Evolutionary conservation across 2,113 vertebrate species (phyloP), one percentile per base, ranked within the genome.

Genomic region (Eupsittula cactorum): DNA sequence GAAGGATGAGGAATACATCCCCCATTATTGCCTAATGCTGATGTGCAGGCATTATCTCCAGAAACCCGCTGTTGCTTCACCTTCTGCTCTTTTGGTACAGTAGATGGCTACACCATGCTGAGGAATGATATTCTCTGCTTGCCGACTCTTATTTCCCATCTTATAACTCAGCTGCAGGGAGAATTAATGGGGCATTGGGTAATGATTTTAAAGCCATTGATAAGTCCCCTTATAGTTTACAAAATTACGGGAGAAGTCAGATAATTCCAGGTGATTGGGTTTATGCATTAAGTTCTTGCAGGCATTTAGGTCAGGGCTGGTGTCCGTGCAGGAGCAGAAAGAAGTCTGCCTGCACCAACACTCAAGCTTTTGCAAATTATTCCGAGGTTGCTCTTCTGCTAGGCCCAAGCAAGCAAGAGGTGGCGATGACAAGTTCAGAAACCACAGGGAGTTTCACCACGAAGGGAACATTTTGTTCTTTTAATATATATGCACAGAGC

Each of bases 1-100:
- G 97, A 98, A 95, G 92, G 87, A 98, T 97, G 97, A 96, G 93
- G 82, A 96, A 96, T 97, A 97, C 94, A 97, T 98, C 97, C 96
- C 96, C 97, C 97, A 96, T 98, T 98, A 98, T 96, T 96, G 88
- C 94, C 78, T 96, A 96, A 92, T 91, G 96, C 95, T 98, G 96
- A 97, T 95, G 93, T 75, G 86, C 91, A 41, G 39, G 92, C 86
- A 97, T 96, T 97, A 96, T 97, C 97, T 97, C 92, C 97, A 91
- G 94, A 94, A 97, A 97, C 78, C 81, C 39, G 2, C 67, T 57
- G 50, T 44, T 82, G 42, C 82, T 95, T 82, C 13, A 28, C 86
- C 41, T 95, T 47, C 55, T 95, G 78, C 75, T 91, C 75, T 84
- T 64, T 80, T 70, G 85, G 50, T 96, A 47, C 4, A 1, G 65